Evolutionary conservation across 2,888 invertebrate species (phyloP).

Genomic region (Aporophyla lueneburgensis): DNA sequence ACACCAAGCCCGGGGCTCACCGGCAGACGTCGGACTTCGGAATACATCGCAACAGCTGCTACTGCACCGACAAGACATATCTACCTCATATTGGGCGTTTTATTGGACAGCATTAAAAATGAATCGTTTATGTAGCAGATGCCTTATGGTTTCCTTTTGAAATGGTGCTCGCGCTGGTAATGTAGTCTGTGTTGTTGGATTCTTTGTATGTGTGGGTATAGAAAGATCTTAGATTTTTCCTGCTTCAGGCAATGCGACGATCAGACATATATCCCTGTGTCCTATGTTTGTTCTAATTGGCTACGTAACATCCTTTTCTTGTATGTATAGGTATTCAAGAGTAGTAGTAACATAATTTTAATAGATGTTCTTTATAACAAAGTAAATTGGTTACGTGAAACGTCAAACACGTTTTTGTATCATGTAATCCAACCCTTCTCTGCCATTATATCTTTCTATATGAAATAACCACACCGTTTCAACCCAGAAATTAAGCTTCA

Average conservation of each 20-base stretch:
- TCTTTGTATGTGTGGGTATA: not conserved
- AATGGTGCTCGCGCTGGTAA: not conserved
- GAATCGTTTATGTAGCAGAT: slow-evolving; percentile 49
- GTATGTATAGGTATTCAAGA: not conserved
- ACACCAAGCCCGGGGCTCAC: slow-evolving; percentile 20
- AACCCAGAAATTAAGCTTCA: slow-evolving; percentile 33
- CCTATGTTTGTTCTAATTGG: not conserved
- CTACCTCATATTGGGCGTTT: slow-evolving; percentile 59
- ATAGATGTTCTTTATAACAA: not conserved
- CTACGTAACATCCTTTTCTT: not conserved
- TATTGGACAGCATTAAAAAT: slow-evolving; percentile 63
- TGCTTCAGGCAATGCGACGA: not conserved
- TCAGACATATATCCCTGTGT: not conserved
- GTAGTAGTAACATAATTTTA: not conserved
- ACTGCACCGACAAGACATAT: slow-evolving; percentile 48
- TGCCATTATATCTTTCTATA: slow-evolving; percentile 3
- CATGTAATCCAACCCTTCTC: slow-evolving; percentile 11
- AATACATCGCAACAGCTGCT: slow-evolving; percentile 60
- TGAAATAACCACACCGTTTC: not conserved
- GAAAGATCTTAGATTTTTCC: not conserved
- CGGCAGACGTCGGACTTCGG: slow-evolving; percentile 12
- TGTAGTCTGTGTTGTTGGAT: not conserved
- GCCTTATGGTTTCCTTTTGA: slow-evolving; percentile 21
- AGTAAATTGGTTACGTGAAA: not conserved
- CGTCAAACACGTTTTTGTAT: not conserved